Percentiles rank a stretch among this genome's conserved stretches.
Evolutionary conservation across 2,888 invertebrate species (phyloP).

Genomic region (Ephialtes manifestator): DNA sequence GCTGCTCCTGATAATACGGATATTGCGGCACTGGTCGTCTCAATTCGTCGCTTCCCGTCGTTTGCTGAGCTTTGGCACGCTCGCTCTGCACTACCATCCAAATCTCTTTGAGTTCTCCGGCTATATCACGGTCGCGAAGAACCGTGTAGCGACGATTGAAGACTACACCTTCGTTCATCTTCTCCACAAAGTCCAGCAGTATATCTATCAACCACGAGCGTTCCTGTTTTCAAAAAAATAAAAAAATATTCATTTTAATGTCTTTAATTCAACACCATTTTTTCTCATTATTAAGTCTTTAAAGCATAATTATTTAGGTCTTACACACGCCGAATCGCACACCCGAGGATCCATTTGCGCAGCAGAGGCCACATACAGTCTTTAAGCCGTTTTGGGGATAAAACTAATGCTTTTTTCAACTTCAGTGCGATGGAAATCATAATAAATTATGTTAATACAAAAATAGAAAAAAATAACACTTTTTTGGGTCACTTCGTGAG

Average conservation of each 20-base stretch:
- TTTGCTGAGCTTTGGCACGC: slow-evolving; percentile 86
- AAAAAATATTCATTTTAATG: neutral
- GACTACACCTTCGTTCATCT: slow-evolving; percentile 90
- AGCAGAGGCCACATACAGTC: too few species aligned
- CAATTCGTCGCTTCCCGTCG: slow-evolving; percentile 83
- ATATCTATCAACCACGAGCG: slow-evolving; percentile 90
- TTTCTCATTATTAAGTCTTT: too few species aligned
- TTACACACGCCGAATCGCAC: too few species aligned
- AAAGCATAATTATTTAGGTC: too few species aligned
- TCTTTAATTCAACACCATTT: too few species aligned
- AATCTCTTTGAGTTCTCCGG: slow-evolving; percentile 91
- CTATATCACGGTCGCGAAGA: slow-evolving; percentile 90
- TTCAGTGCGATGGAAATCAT: too few species aligned
- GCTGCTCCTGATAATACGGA: slow-evolving; percentile 72
- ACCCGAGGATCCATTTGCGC: too few species aligned
- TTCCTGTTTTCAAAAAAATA: slow-evolving; percentile 86
- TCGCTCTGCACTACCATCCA: slow-evolving; percentile 91
- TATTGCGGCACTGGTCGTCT: slow-evolving; percentile 77
- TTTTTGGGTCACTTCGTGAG: too few species aligned
- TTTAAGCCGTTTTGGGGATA: too few species aligned
- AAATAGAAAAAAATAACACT: too few species aligned
- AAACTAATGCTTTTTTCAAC: too few species aligned
- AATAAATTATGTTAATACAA: too few species aligned
- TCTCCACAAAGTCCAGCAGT: slow-evolving; percentile 91
- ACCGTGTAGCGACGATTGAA: slow-evolving; percentile 88